Evolutionary conservation across 2,113 vertebrate genomes (phyloP), one percentile per base, ranked within the genome.

Genomic region (Canis aureus): DNA sequence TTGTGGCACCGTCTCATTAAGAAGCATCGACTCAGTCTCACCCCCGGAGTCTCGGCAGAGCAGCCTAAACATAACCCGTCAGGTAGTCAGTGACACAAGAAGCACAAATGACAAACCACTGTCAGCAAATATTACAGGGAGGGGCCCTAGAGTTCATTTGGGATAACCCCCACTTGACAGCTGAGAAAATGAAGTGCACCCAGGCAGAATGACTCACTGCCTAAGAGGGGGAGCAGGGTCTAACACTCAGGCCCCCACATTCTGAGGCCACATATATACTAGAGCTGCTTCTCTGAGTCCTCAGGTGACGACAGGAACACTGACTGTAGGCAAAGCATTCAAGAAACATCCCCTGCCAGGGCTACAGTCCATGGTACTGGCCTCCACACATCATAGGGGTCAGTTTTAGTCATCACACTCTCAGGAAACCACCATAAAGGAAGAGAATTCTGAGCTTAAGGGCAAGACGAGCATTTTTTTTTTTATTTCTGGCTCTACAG

Each of bases 1-100:
- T 97, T 99, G 99, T 38, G 99, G 99, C 97, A 99, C 99, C 0
- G 99, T 99, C 98, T 99, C 99, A 76, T 99, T 99, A 32, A 99
- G 99, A 92, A 99, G 99, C 99, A 99, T 99, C 13, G 99, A 99
- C 97, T 99, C 99, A 0, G 99, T 99, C 98, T 99, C 99, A 71
- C 99, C 99, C 0, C 99, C 99, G 1, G 99, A 99, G 96, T 99
- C 99, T 96, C 99, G 99, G 98, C 99, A 99, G 5, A 99, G 98
- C 98, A 99, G 99, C 98, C 99, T 99, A 84, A 96, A 96, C 23
- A 96, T 0, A 97, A 15, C 49, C 89, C 95, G 85, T 11, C 35
- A 85, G 76, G 87, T 8, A 78, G 93, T 95, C 4, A 96, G 97
- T 79, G 76, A 57, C 55, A 69, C 1, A 53, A 20, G 10, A 73